phyloP scores from a whole-genome alignment of 2,113 vertebrate genomes.

The Sardina pilchardus region DNA sequence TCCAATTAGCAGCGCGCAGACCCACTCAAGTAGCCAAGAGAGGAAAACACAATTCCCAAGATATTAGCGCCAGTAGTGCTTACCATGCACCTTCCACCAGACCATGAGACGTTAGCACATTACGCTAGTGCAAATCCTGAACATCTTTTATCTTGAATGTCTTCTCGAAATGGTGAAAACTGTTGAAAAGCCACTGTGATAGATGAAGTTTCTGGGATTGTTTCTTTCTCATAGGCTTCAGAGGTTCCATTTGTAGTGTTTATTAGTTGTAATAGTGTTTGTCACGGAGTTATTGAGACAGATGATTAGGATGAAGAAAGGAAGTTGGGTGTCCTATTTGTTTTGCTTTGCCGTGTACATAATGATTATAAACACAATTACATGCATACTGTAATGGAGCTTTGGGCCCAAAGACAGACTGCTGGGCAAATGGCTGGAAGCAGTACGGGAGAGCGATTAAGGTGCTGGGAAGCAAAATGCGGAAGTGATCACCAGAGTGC shows the following conservation, averaged over 20 bases:
- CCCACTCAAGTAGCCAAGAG: constrained; percentile 64
- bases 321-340: neutral
- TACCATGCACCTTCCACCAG: constrained; percentile 54
- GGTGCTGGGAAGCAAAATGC: neutral
- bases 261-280: neutral
- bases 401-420: neutral
- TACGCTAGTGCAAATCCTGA: neutral
- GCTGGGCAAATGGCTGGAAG: neutral
- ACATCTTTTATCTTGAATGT: neutral
- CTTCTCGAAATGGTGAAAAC: neutral
- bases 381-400: neutral
- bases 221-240: neutral
- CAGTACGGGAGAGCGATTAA: neutral
- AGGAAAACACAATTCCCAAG: constrained; percentile 63
- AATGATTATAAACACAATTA: neutral
- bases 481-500: neutral
- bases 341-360: neutral
- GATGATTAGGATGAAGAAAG: neutral
- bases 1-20: constrained; percentile 77
- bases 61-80: constrained; percentile 53
- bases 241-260: neutral
- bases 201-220: neutral
- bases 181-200: neutral
- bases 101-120: neutral
- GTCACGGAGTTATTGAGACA: neutral